These are phyloP conservation scores for Atta colombica DNA, from an alignment of 1,140 invertebrate species.

Conservation along the genomic window DNA sequence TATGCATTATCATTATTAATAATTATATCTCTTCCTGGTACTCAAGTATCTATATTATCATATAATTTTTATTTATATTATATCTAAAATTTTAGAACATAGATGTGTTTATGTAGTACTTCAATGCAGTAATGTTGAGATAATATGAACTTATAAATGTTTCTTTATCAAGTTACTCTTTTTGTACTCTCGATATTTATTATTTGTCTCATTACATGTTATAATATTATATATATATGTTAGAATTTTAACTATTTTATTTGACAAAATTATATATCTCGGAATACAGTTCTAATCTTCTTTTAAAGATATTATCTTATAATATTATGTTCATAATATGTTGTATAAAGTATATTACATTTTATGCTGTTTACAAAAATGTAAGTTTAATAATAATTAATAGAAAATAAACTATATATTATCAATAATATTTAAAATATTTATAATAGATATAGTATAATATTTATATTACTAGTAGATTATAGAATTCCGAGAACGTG, in stretches of 20 bases:
- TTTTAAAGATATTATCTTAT: neutral
- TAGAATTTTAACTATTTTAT: neutral
- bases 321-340: neutral
- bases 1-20: neutral
- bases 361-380: constrained; percentile 16
- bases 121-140: neutral
- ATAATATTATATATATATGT: neutral
- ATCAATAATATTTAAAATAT: neutral
- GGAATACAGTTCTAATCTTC: neutral
- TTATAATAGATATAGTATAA: neutral
- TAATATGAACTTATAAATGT: neutral
- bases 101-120: neutral
- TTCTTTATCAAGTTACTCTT: no score
- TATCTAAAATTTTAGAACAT: no score
- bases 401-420: neutral
- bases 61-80: neutral
- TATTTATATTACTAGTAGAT: neutral
- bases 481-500: neutral
- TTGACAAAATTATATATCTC: neutral
- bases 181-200: neutral
- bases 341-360: neutral
- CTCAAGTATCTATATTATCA: constrained; percentile 21
- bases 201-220: neutral
- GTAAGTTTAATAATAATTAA: constrained; percentile 19
- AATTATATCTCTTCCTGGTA: neutral